phyloP scores from a whole-genome alignment of 2,113 vertebrate genomes.

The Nothocercus julius region DNA sequence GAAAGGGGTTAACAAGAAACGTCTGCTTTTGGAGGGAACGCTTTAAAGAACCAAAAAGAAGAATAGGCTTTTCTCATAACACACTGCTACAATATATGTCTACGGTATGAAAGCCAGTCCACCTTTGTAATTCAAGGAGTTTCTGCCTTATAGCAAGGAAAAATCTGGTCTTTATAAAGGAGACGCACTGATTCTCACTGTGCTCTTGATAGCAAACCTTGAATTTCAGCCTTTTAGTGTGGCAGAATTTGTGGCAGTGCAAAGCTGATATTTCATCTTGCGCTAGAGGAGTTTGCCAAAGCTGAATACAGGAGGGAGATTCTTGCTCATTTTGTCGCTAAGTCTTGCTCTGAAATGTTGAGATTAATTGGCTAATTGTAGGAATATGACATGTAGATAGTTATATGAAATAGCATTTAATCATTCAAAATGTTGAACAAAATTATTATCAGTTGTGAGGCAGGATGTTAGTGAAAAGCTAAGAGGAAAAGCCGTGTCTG shows the following conservation, averaged over 20 bases:
- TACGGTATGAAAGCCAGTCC: neutral
- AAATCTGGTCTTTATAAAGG: neutral
- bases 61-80: neutral
- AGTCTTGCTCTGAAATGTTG: neutral
- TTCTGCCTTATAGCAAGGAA: neutral
- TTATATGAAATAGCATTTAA: neutral
- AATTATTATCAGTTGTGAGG: neutral
- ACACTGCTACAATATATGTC: fast-evolving
- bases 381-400: neutral
- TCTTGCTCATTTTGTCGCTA: neutral
- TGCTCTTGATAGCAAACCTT: neutral
- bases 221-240: neutral
- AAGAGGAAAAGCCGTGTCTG: neutral
- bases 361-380: neutral
- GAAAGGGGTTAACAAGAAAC: neutral
- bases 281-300: neutral
- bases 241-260: neutral
- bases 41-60: neutral
- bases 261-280: neutral
- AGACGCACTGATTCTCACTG: neutral
- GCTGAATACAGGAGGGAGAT: neutral
- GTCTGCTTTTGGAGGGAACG: neutral
- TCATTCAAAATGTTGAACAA: neutral
- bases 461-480: neutral
- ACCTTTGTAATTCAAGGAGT: neutral